Evolutionary conservation across 2,113 vertebrate species (phyloP).

Genomic region (Symphodus melops): DNA sequence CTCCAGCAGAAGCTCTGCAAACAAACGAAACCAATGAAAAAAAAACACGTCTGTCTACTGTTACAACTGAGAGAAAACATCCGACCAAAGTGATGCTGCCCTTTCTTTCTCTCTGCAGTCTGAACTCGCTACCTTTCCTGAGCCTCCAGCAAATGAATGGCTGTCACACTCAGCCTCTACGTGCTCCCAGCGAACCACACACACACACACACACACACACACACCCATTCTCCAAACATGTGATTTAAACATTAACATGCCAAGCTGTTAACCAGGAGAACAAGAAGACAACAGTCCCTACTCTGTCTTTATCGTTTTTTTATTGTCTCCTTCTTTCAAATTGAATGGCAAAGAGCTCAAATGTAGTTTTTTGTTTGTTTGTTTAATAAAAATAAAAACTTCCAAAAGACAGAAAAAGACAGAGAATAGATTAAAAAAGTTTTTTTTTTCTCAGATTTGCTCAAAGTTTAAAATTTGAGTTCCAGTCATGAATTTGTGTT

Average conservation of each 20-base stretch:
- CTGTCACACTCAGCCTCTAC: slow-evolving; percentile 37
- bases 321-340: background rate
- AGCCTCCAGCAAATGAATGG: slow-evolving; percentile 65
- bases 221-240: slow-evolving; percentile 51
- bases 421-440: background rate
- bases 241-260: slow-evolving; percentile 64
- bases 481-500: background rate
- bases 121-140: slow-evolving; percentile 33
- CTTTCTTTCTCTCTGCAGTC: background rate
- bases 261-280: slow-evolving; percentile 17
- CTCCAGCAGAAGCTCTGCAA: slow-evolving; percentile 57
- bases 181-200: slow-evolving; percentile 37
- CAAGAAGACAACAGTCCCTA: background rate
- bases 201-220: too few relatives aligned
- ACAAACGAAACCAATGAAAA: slow-evolving; percentile 33
- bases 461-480: slow-evolving; percentile 8
- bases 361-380: too few relatives aligned
- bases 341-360: background rate
- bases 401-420: background rate
- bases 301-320: slow-evolving; percentile 9
- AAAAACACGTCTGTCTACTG: slow-evolving; percentile 29
- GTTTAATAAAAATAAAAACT: too few relatives aligned
- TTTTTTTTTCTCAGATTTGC: background rate
- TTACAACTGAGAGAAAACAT: slow-evolving; percentile 8
- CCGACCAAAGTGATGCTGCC: slow-evolving; percentile 7